A percentile compares a stretch with the other conserved stretches of the same genome.
These are phyloP conservation scores for Petrophora chlorosata DNA, from an alignment of 2,888 invertebrate species.

Conservation along the genomic window DNA sequence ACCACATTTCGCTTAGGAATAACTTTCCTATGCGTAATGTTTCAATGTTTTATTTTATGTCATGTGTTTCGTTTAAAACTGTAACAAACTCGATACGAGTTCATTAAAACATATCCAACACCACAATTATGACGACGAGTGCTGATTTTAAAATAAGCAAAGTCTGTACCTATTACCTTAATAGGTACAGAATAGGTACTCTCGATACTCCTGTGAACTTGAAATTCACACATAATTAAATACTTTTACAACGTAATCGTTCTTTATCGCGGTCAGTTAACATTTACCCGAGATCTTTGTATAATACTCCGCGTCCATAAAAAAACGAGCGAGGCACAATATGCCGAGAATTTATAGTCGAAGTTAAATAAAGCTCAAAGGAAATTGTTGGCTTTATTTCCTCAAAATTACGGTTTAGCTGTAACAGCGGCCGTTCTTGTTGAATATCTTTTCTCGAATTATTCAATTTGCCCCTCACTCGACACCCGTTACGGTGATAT, in stretches of 20 bases:
- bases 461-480: slow-evolving; percentile 50
- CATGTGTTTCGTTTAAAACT: too few relatives aligned
- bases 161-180: background rate
- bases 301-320: slow-evolving; percentile 35
- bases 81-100: too few relatives aligned
- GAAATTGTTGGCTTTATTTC: slow-evolving; percentile 59
- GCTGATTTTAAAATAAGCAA: too few relatives aligned
- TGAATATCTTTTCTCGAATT: slow-evolving; percentile 56
- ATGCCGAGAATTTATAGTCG: slow-evolving; percentile 46
- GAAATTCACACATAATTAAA: slow-evolving; percentile 14
- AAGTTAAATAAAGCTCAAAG: slow-evolving; percentile 51
- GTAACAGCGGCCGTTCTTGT: slow-evolving; percentile 44
- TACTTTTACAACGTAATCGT: slow-evolving; percentile 11
- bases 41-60: too few relatives aligned
- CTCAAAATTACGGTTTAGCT: slow-evolving; percentile 55
- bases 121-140: too few relatives aligned
- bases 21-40: too few relatives aligned
- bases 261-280: slow-evolving; percentile 21
- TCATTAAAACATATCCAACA: too few relatives aligned
- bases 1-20: too few relatives aligned
- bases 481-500: slow-evolving; percentile 30
- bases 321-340: slow-evolving; percentile 38
- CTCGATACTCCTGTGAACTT: slow-evolving; percentile 6
- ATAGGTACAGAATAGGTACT: too few relatives aligned
- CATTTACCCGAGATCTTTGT: slow-evolving; percentile 21